Conservation (phyloP, 1,140 invertebrate genomes). For the Papilio xuthus region DNA sequence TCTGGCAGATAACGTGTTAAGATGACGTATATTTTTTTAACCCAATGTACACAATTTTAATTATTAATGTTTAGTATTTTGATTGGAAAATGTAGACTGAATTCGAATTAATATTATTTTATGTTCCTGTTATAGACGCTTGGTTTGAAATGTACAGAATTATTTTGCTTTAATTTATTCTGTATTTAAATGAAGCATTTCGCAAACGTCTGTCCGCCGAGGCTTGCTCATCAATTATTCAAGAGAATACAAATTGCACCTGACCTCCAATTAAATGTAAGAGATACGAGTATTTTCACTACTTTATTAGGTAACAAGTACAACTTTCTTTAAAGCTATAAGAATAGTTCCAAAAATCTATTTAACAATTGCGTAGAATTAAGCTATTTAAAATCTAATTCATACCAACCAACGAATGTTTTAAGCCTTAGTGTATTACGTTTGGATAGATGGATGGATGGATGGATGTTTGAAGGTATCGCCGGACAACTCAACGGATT, state of each 20-base stretch:
- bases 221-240: conserved; percentile 16
- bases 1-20: no score
- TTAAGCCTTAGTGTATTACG: no score
- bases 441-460: no score
- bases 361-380: no score
- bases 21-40: no score
- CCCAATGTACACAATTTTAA: no score
- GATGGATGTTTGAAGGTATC: no score
- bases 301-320: background rate
- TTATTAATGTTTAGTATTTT: no score
- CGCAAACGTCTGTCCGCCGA: conserved; percentile 12
- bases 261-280: conserved; percentile 11
- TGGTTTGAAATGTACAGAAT: background rate
- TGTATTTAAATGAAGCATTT: conserved; percentile 15
- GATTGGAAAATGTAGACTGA: no score
- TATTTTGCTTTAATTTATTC: conserved; percentile 22
- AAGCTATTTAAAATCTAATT: no score
- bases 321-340: background rate
- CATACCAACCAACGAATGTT: no score
- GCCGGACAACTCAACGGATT: no score
- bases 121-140: background rate
- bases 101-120: background rate
- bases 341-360: background rate
- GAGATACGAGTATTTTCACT: background rate
- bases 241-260: conserved; percentile 13